Evolutionary conservation across 2,888 invertebrate species (phyloP).

Genomic region (Leptothorax acervorum): DNA sequence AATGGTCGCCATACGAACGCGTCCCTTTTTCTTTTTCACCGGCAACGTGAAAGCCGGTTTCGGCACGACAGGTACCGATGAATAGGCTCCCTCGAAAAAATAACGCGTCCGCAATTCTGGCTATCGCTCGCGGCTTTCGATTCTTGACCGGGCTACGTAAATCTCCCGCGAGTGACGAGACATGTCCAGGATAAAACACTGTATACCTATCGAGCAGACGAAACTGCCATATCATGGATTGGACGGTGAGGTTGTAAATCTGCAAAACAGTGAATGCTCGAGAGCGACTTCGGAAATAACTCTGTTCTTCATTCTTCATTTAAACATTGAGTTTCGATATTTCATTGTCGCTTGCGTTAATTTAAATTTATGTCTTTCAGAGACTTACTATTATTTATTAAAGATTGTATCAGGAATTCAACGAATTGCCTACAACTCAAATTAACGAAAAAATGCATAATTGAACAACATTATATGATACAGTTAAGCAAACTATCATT

Average conservation of each 20-base stretch:
- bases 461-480: no score
- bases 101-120: slow-evolving; percentile 56
- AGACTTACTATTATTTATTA: neutral
- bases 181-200: slow-evolving; percentile 41
- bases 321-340: neutral
- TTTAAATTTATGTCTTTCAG: neutral
- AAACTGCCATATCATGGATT: slow-evolving; percentile 32
- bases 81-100: slow-evolving; percentile 47
- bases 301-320: slow-evolving; percentile 1
- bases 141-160: slow-evolving; percentile 49
- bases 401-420: neutral
- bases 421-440: neutral
- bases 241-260: neutral
- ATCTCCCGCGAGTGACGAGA: slow-evolving; percentile 50
- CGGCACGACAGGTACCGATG: slow-evolving; percentile 38
- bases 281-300: slow-evolving; percentile 15
- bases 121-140: slow-evolving; percentile 52
- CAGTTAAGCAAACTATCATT: neutral
- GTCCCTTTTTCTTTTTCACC: neutral
- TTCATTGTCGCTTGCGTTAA: neutral
- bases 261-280: slow-evolving; percentile 10
- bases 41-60: slow-evolving; percentile 30
- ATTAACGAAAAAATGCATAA: neutral
- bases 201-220: slow-evolving; percentile 32
- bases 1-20: slow-evolving; percentile 37